phyloP scores from a whole-genome alignment of 2,113 vertebrate species.

The Thinocorus orbignyianus region DNA sequence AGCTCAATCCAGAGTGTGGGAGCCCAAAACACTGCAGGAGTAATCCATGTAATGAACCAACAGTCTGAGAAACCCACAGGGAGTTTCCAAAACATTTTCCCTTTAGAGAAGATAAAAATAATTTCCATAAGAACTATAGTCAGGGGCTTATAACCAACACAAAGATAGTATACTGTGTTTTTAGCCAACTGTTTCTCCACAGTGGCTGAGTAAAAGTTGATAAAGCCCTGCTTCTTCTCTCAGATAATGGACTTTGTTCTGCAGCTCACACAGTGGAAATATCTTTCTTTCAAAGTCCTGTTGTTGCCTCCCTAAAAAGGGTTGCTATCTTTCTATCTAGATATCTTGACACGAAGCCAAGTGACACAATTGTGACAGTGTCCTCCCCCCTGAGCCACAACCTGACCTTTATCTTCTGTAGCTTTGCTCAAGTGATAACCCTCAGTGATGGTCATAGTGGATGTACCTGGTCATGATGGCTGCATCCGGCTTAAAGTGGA shows the following conservation, averaged over 20 bases:
- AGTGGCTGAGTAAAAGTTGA: neutral
- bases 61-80: slow-evolving; percentile 11
- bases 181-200: neutral
- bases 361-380: neutral
- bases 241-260: neutral
- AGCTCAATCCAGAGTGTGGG: neutral
- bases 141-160: neutral
- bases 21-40: slow-evolving; percentile 15
- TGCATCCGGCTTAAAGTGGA: neutral
- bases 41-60: slow-evolving; percentile 31
- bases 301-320: neutral
- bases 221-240: neutral
- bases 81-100: slow-evolving; percentile 37
- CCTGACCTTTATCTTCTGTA: neutral
- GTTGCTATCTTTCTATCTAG: neutral
- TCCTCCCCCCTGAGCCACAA: neutral
- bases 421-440: neutral
- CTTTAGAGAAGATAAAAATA: slow-evolving; percentile 46
- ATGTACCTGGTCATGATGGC: neutral
- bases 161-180: neutral
- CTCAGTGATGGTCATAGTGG: neutral
- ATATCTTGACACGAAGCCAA: neutral
- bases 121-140: slow-evolving; percentile 24
- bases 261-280: neutral
- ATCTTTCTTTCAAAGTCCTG: neutral